Percentiles rank a stretch among this genome's conserved stretches.
These are phyloP conservation scores for Candidula unifasciata DNA, from an alignment of 2,888 invertebrate species.

Conservation along the genomic window DNA sequence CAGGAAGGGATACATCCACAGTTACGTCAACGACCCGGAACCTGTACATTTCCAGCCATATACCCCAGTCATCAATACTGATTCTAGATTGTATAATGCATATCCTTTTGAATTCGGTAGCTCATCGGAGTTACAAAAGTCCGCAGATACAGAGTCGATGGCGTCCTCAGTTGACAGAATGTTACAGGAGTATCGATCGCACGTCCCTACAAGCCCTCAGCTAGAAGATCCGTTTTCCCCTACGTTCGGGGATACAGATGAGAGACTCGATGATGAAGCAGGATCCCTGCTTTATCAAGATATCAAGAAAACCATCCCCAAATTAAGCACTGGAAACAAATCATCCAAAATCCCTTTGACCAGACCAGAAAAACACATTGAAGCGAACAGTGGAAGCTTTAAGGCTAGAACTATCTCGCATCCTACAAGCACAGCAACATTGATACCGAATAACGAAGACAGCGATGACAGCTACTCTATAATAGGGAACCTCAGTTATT, in stretches of 20 bases:
- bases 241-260: neutral
- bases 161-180: neutral
- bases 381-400: too few species aligned
- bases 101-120: conserved; percentile 42
- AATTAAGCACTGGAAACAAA: too few species aligned
- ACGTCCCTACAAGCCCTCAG: neutral
- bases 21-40: conserved; percentile 47
- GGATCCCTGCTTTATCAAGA: neutral
- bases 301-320: too few species aligned
- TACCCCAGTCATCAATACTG: conserved; percentile 35
- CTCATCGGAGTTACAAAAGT: neutral
- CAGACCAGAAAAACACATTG: neutral
- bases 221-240: conserved; percentile 42
- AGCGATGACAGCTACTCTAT: neutral
- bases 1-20: conserved; percentile 50
- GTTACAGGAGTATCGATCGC: neutral
- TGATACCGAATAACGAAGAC: neutral
- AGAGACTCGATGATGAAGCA: neutral
- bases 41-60: conserved; percentile 36
- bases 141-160: neutral
- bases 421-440: too few species aligned
- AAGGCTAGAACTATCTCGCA: neutral
- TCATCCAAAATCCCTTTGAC: neutral
- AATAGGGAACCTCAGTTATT: neutral
- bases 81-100: conserved; percentile 45